Evolutionary conservation across 1,140 invertebrate genomes (phyloP).

Genomic region (Caerostris extrusa): DNA sequence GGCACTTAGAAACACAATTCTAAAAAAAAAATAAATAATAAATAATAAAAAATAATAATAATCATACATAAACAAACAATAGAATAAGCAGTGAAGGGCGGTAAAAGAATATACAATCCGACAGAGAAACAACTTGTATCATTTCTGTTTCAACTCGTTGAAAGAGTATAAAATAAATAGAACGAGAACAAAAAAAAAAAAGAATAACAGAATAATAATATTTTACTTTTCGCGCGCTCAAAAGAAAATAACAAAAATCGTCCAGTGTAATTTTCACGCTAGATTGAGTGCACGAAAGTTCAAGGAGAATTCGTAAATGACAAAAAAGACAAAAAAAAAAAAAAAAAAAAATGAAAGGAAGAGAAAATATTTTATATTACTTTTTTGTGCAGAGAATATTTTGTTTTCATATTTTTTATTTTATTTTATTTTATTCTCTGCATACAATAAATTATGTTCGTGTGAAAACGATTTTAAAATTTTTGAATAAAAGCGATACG

Average conservation of each 20-base stretch:
- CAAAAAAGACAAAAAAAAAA: constrained; percentile 23
- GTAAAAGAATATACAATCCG: constrained; percentile 12
- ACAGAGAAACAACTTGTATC: constrained; percentile 9
- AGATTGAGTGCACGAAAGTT: constrained; percentile 39
- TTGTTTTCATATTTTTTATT: constrained; percentile 1
- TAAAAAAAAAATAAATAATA: not conserved
- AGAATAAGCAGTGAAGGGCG: not conserved
- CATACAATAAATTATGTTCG: constrained; percentile 26
- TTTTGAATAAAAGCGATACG: constrained; percentile 5
- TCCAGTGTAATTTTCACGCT: constrained; percentile 31
- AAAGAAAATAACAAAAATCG: not conserved
- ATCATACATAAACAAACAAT: constrained; percentile 34
- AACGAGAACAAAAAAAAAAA: not conserved
- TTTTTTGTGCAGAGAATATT: not conserved
- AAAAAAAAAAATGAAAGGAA: constrained; percentile 7
- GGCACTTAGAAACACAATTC: constrained; percentile 29
- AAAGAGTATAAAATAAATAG: not conserved
- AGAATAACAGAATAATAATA: constrained; percentile 2
- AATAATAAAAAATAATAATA: not conserved
- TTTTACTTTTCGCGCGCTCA: not conserved
- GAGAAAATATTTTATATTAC: not conserved
- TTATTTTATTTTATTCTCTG: not conserved
- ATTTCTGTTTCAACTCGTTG: not conserved
- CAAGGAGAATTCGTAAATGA: constrained; percentile 27
- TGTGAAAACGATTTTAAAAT: constrained; percentile 28